Evolutionary conservation across 1,140 invertebrate genomes (phyloP), one percentile per base, ranked within the genome.

Genomic region (Drosophila hydei): DNA sequence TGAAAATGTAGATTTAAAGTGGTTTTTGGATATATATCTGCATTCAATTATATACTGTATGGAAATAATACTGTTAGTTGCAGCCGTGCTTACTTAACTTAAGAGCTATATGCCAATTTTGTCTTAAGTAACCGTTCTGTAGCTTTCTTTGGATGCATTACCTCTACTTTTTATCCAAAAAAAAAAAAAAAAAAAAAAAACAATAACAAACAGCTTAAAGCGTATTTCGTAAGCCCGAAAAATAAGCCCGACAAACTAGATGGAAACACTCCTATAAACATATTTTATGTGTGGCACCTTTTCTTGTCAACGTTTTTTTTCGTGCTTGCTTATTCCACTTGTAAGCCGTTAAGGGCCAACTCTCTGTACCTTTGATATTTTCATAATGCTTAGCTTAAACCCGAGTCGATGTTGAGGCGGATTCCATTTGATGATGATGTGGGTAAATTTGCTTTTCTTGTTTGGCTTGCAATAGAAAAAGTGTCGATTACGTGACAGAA

Each of bases 401-500:
- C 51, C 64, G 23, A 43, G 61, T 40, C 43, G 40, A 59, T 36
- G 33, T 63, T 33, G 43, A 58, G 38, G 38, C 38, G 43, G 16
- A 54, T 59, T 60, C 61, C 45, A 61, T 21, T 42, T 47, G 52
- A 51, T 64, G 70, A 74, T 79, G 75, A 84, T 84, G 79, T 76
- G 80, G 75, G 58, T 76, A 62, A 72, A 75, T 72, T 75, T 65
- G 50, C 54, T 58, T 72, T 80, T 73, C 69, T 79, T 62, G 65
- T 63, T 47, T 75, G 61, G 19, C 75, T 87, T 78, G 68, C 80
- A 87, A 87, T 78, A 88, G 75, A 87, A 87, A 33, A 81, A 87
- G 83, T 88, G 81, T 76, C 83, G 84, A 88, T 89, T 88, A 83
- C 83, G 84, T 88, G 84, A 88, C 78, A 88, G 73, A 88, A 88